Conservation (phyloP, 2,888 invertebrate genomes). For the Mactromeris polynyma region DNA sequence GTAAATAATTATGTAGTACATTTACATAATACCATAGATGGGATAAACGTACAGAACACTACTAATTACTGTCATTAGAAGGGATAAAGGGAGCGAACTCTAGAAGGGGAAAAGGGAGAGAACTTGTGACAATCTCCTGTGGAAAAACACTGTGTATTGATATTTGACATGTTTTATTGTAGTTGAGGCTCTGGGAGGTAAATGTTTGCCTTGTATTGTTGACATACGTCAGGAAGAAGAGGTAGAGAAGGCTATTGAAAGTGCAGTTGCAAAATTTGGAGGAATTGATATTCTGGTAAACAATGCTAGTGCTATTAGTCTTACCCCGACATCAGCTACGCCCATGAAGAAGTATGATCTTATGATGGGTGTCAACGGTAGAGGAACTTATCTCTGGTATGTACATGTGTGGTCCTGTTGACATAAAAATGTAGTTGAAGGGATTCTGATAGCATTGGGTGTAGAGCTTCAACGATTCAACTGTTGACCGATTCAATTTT, state of each 20-base stretch:
- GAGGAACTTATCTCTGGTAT: conserved; percentile 97
- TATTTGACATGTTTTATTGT: conserved; percentile 12
- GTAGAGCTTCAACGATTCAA: no score
- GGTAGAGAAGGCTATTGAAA: conserved; percentile 87
- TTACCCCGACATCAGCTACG: conserved; percentile 92
- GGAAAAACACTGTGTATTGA: no score
- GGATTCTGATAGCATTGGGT: no score
- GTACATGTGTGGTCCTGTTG: not conserved
- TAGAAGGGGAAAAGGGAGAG: no score
- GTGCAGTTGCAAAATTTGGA: conserved; percentile 94
- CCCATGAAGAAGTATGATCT: conserved; percentile 98
- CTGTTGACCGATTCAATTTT: no score
- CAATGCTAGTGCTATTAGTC: conserved; percentile 96
- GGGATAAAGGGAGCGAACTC: no score
- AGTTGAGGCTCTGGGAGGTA: conserved; percentile 96
- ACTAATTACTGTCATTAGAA: no score
- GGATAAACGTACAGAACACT: no score
- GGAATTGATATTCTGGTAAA: conserved; percentile 97
- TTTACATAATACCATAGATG: no score
- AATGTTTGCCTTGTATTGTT: conserved; percentile 94
- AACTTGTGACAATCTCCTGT: no score
- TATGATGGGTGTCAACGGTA: conserved; percentile 97
- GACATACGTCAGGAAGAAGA: conserved; percentile 95
- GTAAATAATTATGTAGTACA: no score
- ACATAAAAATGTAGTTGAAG: no score